Percentiles rank a stretch among this genome's conserved stretches.
These are phyloP conservation scores for Diplolepis rosae DNA, from an alignment of 2,888 invertebrate species.

Conservation along the genomic window DNA sequence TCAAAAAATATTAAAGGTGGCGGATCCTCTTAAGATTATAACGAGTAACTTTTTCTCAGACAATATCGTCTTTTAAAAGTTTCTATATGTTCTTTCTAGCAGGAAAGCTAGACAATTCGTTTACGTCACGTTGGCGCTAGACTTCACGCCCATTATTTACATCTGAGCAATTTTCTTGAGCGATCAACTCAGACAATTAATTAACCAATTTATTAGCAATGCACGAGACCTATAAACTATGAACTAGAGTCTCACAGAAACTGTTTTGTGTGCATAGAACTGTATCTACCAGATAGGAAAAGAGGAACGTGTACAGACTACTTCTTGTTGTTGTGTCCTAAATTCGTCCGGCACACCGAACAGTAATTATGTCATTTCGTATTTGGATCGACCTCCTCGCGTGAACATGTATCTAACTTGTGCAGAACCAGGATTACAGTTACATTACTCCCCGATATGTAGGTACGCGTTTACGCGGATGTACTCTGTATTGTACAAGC, in stretches of 20 bases:
- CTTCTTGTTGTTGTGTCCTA: conserved; percentile 13
- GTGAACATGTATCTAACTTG: conserved; percentile 24
- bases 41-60: no score
- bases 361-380: conserved; percentile 45
- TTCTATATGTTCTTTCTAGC: no score
- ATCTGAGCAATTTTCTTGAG: not conserved
- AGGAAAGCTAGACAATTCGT: no score
- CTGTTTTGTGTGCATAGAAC: conserved; percentile 1
- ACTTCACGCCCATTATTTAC: conserved; percentile 15
- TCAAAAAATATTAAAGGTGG: no score
- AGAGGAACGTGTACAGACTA: conserved; percentile 11
- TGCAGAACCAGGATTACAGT: conserved; percentile 30
- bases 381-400: conserved; percentile 38
- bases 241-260: not conserved
- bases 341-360: conserved; percentile 24
- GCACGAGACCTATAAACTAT: conserved; percentile 13
- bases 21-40: no score
- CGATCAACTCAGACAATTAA: conserved; percentile 3
- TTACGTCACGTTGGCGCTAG: not conserved
- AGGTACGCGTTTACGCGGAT: conserved; percentile 1
- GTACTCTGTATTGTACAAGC: not conserved
- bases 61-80: no score
- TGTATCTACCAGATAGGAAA: conserved; percentile 25
- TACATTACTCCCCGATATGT: conserved; percentile 19
- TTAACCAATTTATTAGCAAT: conserved; percentile 24